phyloP scores from a whole-genome alignment of 2,113 vertebrate genomes.

The Corvus hawaiiensis region DNA sequence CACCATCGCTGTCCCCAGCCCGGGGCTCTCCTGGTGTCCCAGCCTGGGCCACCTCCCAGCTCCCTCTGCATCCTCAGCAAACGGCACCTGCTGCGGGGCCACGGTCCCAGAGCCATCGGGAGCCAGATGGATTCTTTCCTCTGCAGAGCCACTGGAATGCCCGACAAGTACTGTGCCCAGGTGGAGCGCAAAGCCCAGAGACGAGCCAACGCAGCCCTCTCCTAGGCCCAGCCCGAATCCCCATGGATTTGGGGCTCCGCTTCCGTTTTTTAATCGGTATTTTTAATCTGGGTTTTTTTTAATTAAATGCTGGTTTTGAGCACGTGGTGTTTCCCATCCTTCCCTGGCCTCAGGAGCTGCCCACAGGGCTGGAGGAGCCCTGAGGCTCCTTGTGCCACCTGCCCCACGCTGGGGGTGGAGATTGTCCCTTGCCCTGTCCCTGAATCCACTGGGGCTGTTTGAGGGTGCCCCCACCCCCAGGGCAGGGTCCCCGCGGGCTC shows the following conservation, averaged over 20 bases:
- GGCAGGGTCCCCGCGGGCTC: background rate
- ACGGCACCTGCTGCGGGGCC: no score
- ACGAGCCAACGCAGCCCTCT: accelerated
- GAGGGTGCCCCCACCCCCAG: background rate
- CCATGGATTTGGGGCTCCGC: background rate
- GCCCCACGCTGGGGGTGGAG: background rate
- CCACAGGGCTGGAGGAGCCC: background rate
- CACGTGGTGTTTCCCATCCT: background rate
- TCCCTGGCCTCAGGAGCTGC: background rate
- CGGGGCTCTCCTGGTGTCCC: background rate
- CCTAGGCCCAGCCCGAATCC: background rate
- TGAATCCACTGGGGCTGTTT: no score
- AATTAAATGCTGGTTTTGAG: background rate
- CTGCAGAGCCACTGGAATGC: background rate
- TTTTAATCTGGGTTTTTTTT: background rate
- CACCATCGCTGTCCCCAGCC: background rate
- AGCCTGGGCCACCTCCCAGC: background rate
- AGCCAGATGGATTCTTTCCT: background rate
- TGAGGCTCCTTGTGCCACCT: background rate
- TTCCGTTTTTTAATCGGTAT: background rate
- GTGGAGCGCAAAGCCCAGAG: background rate
- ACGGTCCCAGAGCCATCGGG: background rate
- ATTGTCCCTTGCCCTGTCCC: background rate
- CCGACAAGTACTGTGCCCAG: background rate
- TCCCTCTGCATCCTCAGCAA: background rate